A percentile compares a stretch with the other conserved stretches of the same genome.
Conservation (phyloP, 1,140 invertebrate species). For the Neotoxoptera formosana region DNA sequence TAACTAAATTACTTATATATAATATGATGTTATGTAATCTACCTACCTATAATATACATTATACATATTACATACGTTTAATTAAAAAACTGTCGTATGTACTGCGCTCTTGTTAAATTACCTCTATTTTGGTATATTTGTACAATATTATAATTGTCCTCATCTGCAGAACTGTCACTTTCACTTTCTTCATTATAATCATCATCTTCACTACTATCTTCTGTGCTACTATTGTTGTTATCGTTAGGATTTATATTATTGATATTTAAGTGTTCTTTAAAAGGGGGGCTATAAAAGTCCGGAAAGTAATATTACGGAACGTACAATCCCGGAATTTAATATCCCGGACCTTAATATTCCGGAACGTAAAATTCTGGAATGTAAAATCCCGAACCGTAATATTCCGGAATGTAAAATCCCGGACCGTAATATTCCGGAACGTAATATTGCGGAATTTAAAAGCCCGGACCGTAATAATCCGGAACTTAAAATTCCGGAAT, state of each 20-base stretch:
- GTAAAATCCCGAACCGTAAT: too few species aligned
- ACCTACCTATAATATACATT: not conserved
- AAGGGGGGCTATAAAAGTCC: too few species aligned
- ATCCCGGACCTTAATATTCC: too few species aligned
- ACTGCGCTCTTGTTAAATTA: not conserved
- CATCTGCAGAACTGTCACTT: not conserved
- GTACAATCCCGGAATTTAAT: too few species aligned
- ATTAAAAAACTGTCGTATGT: not conserved
- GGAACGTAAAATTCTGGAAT: too few species aligned
- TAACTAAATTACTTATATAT: too few species aligned
- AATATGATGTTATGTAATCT: not conserved
- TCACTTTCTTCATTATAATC: not conserved
- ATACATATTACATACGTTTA: not conserved
- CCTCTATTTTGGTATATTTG: constrained; percentile 6
- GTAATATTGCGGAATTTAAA: too few species aligned
- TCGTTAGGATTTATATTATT: not conserved
- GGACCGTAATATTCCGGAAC: too few species aligned
- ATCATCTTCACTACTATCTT: constrained; percentile 12
- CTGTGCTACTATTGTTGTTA: not conserved
- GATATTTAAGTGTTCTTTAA: not conserved
- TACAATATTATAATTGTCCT: not conserved
- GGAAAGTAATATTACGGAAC: too few species aligned
- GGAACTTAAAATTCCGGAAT: too few species aligned
- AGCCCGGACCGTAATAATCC: too few species aligned
- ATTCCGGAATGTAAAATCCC: too few species aligned